Evolutionary conservation across 92 coral and sea anemone genomes (phyloP), one percentile per base, ranked within the genome.

Genomic region (Pocillopora grandis): DNA sequence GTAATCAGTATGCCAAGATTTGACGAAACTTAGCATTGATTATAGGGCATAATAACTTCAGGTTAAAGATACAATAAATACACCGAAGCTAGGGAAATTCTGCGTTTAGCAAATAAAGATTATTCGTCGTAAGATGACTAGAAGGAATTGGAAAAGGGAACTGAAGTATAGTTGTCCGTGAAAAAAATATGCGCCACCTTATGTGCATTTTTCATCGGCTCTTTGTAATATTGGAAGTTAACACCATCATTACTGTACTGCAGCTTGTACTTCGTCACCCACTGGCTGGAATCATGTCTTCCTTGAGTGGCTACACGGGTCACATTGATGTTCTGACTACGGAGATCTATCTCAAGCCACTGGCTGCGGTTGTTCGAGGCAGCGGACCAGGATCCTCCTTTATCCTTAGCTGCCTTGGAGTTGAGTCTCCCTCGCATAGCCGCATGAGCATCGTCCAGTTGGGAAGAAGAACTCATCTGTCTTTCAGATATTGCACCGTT

Each of bases 221-320:
- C 48, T 1, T 16, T 66, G 48, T 12, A 66, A 10, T 66, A 66
- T 1, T 66, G 71, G 17, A 66, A 66, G 17, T 27, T 66, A 17
- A 27, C 71, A 12, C 71, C 71, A 66, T 66, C 71, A 0, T 66
- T 27, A 66, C 71, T 66, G 71, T 31, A 66, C 48, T 66, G 71
- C 48, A 66, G 71, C 33, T 66, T 66, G 71, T 66, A 66, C 36
- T 66, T 27, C 36, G 71, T 66, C 33, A 66, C 71, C 71, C 71
- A 66, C 71, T 66, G 71, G 13, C 36, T 2, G 17, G 71, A 0
- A 27, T 66, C 48, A 66, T 9, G 6, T 66, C 71, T 66, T 21
- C 71, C 71, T 23, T 66, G 71, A 33, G 71, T 66, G 27, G 71
- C 71, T 66, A 66, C 71, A 11, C 71, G 71, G 27, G 71, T 66